phyloP scores from a whole-genome alignment of 35 echinoderm and acorn worm species.

The Acanthaster planci region DNA sequence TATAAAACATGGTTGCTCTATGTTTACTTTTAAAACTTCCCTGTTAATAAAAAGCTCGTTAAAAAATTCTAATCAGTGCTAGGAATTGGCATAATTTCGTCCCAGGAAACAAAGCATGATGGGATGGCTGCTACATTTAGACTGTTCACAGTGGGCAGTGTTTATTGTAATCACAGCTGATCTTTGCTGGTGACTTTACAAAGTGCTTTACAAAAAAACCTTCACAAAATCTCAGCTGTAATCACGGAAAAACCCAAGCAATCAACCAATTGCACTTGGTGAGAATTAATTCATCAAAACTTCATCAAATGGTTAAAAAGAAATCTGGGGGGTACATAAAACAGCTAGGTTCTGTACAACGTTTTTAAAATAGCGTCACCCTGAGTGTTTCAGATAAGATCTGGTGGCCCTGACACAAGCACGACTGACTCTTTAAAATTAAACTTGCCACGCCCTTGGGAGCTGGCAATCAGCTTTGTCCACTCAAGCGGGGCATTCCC shows the following conservation, averaged over 20 bases:
- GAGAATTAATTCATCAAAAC: conserved; percentile 13
- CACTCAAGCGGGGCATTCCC: not conserved
- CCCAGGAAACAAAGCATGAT: conserved; percentile 5
- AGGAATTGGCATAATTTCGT: not conserved
- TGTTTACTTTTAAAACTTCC: not conserved
- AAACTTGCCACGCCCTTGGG: not conserved
- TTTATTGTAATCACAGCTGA: not conserved
- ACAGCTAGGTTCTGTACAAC: not conserved
- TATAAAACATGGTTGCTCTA: no score
- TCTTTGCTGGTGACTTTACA: not conserved
- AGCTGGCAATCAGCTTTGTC: not conserved
- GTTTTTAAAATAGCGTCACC: not conserved
- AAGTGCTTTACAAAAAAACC: not conserved
- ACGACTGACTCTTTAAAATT: not conserved
- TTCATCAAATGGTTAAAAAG: conserved; percentile 1
- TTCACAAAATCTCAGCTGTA: not conserved
- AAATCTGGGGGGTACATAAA: not conserved
- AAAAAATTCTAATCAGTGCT: not conserved
- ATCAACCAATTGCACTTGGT: conserved; percentile 22
- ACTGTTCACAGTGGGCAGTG: not conserved
- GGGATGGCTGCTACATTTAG: conserved; percentile 3
- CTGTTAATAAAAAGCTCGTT: not conserved
- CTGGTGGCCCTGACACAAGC: not conserved
- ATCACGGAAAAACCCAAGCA: not conserved
- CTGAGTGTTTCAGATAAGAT: not conserved